Evolutionary conservation across 2,888 invertebrate genomes (phyloP).

Genomic region (Endomychus coccineus): DNA sequence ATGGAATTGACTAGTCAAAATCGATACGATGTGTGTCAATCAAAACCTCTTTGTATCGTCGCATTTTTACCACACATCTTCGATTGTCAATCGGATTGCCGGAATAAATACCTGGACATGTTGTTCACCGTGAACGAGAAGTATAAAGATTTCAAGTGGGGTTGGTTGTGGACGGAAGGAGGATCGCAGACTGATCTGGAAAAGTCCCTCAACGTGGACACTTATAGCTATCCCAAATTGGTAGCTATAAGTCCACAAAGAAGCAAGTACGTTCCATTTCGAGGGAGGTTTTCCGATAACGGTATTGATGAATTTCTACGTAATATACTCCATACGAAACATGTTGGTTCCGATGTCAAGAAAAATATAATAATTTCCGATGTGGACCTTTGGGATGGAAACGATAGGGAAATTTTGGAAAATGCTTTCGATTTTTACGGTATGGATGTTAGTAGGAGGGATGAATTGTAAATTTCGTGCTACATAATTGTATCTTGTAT

Average conservation of each 20-base stretch:
- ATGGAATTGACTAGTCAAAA: slow-evolving; percentile 13
- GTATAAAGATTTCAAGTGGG: slow-evolving; percentile 88
- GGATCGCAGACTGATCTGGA: slow-evolving; percentile 74
- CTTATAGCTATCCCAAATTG: slow-evolving; percentile 85
- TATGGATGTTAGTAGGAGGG: slow-evolving; percentile 7
- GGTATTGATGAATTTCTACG: slow-evolving; percentile 18
- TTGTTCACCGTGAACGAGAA: slow-evolving; percentile 71
- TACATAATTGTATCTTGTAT: too few relatives aligned
- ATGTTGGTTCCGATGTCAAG: slow-evolving; percentile 1
- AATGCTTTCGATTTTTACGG: slow-evolving; percentile 11
- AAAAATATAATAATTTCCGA: slow-evolving; percentile 6
- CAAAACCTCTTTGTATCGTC: slow-evolving; percentile 81
- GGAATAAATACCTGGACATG: slow-evolving; percentile 70
- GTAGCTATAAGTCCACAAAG: slow-evolving; percentile 91
- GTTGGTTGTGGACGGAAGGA: slow-evolving; percentile 92
- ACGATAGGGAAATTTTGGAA: slow-evolving; percentile 3
- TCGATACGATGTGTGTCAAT: slow-evolving; percentile 63
- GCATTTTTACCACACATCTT: slow-evolving; percentile 86
- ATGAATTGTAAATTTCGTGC: slow-evolving; percentile 11
- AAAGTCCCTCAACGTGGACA: slow-evolving; percentile 81
- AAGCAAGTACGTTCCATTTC: slow-evolving; percentile 53
- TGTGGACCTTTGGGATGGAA: slow-evolving; percentile 8
- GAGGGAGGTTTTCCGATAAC: slow-evolving; percentile 12
- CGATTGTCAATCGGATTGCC: slow-evolving; percentile 85
- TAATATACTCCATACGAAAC: slow-evolving; percentile 7